A percentile compares a stretch with the other conserved stretches of the same genome.
Conservation (phyloP, 2,888 invertebrate genomes). For the Barypeithes pellucidus region DNA sequence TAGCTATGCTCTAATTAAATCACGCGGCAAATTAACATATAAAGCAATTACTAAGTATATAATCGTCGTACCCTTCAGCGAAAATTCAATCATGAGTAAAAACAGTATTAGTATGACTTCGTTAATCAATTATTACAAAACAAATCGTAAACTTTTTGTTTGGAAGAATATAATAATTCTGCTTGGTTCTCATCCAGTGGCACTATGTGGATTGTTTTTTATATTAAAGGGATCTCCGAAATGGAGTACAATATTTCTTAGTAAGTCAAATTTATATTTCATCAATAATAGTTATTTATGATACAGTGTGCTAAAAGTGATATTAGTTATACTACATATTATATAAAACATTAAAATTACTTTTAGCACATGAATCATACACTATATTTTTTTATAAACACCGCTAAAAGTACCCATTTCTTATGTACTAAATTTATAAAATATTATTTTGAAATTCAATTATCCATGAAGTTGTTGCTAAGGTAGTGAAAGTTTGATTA, state of each 20-base stretch:
- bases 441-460: no score
- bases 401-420: no score
- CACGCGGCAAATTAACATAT: constrained; percentile 15
- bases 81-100: not conserved
- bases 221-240: constrained; percentile 81
- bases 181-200: constrained; percentile 82
- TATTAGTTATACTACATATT: no score
- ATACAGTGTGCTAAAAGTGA: no score
- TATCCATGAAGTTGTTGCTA: no score
- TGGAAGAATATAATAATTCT: constrained; percentile 90
- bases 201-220: constrained; percentile 83
- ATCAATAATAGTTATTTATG: not conserved
- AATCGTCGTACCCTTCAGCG: not conserved
- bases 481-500: no score
- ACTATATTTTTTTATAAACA: no score
- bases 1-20: not conserved
- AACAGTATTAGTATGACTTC: constrained; percentile 13
- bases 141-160: constrained; percentile 71
- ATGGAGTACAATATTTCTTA: constrained; percentile 80
- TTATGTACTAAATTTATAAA: no score
- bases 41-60: constrained; percentile 2
- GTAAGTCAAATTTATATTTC: constrained; percentile 73
- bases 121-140: not conserved
- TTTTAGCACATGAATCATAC: no score
- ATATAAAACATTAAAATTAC: no score